These are phyloP conservation scores for Oxyruncus cristatus DNA, from an alignment of 2,113 vertebrate genomes.

Conservation along the genomic window DNA sequence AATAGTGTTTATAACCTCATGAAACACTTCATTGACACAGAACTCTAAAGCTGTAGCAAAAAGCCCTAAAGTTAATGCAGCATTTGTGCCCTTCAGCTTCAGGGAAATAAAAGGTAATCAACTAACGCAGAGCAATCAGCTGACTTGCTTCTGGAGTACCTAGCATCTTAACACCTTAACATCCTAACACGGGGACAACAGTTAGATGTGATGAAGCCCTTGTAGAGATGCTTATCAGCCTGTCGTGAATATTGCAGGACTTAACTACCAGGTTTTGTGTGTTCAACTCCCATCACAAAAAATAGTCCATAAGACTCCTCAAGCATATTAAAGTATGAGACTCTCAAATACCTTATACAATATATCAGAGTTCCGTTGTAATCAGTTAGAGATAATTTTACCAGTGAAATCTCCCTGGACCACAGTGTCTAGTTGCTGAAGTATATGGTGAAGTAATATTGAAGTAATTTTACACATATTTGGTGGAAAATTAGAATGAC, in stretches of 20 bases:
- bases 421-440: neutral
- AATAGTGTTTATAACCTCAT: neutral
- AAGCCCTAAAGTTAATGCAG: neutral
- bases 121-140: neutral
- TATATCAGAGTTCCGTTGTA: neutral
- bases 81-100: neutral
- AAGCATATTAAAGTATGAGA: neutral
- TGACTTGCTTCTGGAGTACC: neutral
- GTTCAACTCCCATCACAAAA: neutral
- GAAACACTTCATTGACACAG: neutral
- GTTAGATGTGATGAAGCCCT: neutral
- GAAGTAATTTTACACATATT: neutral
- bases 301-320: neutral
- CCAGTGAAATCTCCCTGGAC: neutral
- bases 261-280: neutral
- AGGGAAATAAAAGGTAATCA: neutral
- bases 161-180: neutral
- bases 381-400: neutral
- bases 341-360: neutral
- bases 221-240: neutral
- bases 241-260: neutral
- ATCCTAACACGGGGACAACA: neutral
- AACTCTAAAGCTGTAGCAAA: neutral
- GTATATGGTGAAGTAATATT: neutral
- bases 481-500: neutral